Percentiles rank a stretch among this genome's conserved stretches.
phyloP scores from a whole-genome alignment of 1,140 invertebrate genomes.

The Drosophila lini region DNA sequence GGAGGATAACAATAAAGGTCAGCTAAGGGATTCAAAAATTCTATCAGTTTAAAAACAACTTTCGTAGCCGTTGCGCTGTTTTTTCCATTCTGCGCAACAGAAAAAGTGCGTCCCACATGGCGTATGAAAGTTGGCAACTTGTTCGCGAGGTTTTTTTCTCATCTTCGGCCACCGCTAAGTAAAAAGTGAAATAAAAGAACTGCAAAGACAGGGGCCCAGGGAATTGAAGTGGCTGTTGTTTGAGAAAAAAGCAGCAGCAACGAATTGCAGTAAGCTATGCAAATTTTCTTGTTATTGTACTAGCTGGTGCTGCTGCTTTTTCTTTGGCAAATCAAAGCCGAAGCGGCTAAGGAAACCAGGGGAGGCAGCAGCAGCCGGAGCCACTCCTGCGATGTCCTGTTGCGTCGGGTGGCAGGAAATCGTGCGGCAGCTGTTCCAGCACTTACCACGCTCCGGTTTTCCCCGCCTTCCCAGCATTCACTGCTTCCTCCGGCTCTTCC shows the following conservation, averaged over 20 bases:
- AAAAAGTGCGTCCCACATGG: slow-evolving; percentile 77
- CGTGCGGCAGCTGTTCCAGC: slow-evolving; percentile 64
- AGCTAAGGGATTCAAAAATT: slow-evolving; percentile 51
- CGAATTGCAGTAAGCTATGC: slow-evolving; percentile 55
- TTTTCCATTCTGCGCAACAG: slow-evolving; percentile 18
- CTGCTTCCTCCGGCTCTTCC: slow-evolving; percentile 20
- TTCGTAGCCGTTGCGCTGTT: slow-evolving; percentile 27
- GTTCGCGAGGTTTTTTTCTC: slow-evolving; percentile 43
- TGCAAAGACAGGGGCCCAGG: slow-evolving; percentile 45
- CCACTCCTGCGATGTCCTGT: slow-evolving; percentile 66
- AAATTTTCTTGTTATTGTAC: slow-evolving; percentile 53
- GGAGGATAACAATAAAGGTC: slow-evolving; percentile 41
- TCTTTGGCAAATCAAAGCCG: slow-evolving; percentile 58
- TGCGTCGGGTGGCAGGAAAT: slow-evolving; percentile 64
- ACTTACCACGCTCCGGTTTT: slow-evolving; percentile 51
- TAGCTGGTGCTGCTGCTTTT: slow-evolving; percentile 27
- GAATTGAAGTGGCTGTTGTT: slow-evolving; percentile 57
- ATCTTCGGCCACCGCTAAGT: slow-evolving; percentile 44
- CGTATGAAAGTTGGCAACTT: slow-evolving; percentile 77
- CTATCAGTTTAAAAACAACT: slow-evolving; percentile 62
- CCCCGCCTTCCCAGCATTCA: slow-evolving; percentile 23
- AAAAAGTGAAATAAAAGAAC: slow-evolving; percentile 61
- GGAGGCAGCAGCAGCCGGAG: slow-evolving; percentile 24
- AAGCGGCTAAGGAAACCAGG: slow-evolving; percentile 42
- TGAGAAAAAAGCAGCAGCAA: slow-evolving; percentile 19